These are phyloP conservation scores for Phymorhynchus buccinoides DNA, from an alignment of 1,140 invertebrate genomes.

Conservation along the genomic window DNA sequence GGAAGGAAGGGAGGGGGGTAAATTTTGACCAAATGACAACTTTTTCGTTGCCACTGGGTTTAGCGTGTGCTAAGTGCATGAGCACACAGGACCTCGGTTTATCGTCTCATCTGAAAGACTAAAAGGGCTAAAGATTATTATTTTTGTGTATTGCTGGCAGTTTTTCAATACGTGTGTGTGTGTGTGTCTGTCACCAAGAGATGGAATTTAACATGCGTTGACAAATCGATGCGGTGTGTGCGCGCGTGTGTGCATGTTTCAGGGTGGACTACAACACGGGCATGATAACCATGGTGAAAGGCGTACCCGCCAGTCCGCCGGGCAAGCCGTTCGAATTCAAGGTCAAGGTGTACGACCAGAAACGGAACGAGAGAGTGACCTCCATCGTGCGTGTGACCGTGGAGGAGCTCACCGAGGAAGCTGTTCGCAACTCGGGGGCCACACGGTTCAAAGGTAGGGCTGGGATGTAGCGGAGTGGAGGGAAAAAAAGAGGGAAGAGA, in stretches of 20 bases:
- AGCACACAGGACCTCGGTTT: too few species aligned
- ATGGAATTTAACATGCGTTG: too few species aligned
- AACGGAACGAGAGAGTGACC: slow-evolving; percentile 69
- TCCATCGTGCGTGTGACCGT: slow-evolving; percentile 94
- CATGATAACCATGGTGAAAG: slow-evolving; percentile 94
- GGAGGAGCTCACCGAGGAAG: slow-evolving; percentile 94
- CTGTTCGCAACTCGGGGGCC: slow-evolving; percentile 95
- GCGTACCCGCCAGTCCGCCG: slow-evolving; percentile 87
- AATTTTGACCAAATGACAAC: too few species aligned
- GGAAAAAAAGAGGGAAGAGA: background rate
- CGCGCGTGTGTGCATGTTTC: background rate
- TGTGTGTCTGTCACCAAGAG: too few species aligned
- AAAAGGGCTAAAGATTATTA: too few species aligned
- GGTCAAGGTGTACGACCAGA: slow-evolving; percentile 42
- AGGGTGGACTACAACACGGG: slow-evolving; percentile 81
- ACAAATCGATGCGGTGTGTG: too few species aligned
- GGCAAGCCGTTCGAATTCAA: slow-evolving; percentile 36
- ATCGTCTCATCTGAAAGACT: too few species aligned
- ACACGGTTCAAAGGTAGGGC: slow-evolving; percentile 84
- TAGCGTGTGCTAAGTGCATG: too few species aligned
- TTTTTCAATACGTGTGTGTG: too few species aligned
- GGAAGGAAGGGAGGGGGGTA: too few species aligned
- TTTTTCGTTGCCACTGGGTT: too few species aligned
- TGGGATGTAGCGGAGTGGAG: slow-evolving; percentile 74
- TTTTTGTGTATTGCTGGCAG: too few species aligned